These are phyloP conservation scores for Aldabrachelys gigantea DNA, from an alignment of 2,113 vertebrate genomes.

Conservation along the genomic window DNA sequence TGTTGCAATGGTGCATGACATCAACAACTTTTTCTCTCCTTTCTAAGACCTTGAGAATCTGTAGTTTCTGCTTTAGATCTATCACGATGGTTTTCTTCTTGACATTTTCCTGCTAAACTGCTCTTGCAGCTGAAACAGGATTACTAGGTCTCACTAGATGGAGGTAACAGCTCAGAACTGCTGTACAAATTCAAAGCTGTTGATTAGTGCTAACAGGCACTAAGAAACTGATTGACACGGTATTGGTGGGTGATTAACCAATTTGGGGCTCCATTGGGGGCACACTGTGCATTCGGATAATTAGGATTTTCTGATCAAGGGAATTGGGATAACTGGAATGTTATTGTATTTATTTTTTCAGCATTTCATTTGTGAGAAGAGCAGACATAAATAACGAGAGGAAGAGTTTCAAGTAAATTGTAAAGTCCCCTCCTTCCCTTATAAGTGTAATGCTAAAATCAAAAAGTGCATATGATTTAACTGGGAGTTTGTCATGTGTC, in stretches of 20 bases:
- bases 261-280: not conserved
- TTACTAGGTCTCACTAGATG: not conserved
- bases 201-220: not conserved
- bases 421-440: not conserved
- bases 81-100: not conserved
- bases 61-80: not conserved
- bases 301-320: not conserved
- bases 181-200: not conserved
- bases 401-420: not conserved
- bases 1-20: not conserved
- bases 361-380: slow-evolving; percentile 16
- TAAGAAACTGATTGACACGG: not conserved
- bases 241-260: not conserved
- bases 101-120: not conserved
- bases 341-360: slow-evolving; percentile 38
- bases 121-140: not conserved
- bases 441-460: not conserved
- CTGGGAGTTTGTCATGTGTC: not conserved
- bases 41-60: not conserved
- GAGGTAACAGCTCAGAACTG: not conserved
- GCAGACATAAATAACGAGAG: slow-evolving; percentile 24
- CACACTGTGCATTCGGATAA: not conserved
- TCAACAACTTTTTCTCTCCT: not conserved
- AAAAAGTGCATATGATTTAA: not conserved
- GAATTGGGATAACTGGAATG: not conserved